Evolutionary conservation across 2,888 invertebrate species (phyloP), one percentile per base, ranked within the genome.

Genomic region (Macropis europaea): DNA sequence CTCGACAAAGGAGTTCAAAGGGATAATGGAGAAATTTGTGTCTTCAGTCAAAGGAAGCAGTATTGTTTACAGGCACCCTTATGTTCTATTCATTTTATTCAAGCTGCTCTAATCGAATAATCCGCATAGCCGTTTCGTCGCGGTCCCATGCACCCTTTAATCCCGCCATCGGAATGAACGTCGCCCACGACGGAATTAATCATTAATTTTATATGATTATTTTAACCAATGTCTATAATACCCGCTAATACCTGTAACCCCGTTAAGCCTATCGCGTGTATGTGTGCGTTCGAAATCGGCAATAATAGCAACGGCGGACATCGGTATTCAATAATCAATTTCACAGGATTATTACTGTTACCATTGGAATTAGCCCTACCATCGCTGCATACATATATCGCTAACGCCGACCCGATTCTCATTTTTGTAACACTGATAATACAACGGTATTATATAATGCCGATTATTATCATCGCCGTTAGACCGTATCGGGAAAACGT

Each of bases 251-350:
- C 59, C 50, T 38, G 15, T 24, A 32, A 17, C 36, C 36, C 28
- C 13, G 7, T 15, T 34, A 22, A n/a, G 7, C 56, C 40, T n/a
- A n/a, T n/a, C n/a, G n/a, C n/a, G n/a, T n/a, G n/a, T n/a, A 42
- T 22, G 30, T 15, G 13, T 28, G 26, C 38, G 19, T 22, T 38
- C 52, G 22, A 48, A 42, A 13, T 43, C 30, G 11, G 54, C 68
- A 60, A 67, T 71, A 71, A 71, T 71, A 61, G 48, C 48, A 64
- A 67, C 34, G 38, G 43, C 30, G 54, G 26, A 30, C 60, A 71
- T 67, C 54, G 68, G 68, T 52, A 71, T 71, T 68, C 69, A 61
- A 71, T 71, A 71, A 71, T 71, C 68, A 71, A 71, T 71, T 71
- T 71, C 71, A 50, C 52, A 61, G 71, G 71, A 71, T 71, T 71